Evolutionary conservation across 2,888 invertebrate species (phyloP).

Genomic region (Tuberolachnus salignus): DNA sequence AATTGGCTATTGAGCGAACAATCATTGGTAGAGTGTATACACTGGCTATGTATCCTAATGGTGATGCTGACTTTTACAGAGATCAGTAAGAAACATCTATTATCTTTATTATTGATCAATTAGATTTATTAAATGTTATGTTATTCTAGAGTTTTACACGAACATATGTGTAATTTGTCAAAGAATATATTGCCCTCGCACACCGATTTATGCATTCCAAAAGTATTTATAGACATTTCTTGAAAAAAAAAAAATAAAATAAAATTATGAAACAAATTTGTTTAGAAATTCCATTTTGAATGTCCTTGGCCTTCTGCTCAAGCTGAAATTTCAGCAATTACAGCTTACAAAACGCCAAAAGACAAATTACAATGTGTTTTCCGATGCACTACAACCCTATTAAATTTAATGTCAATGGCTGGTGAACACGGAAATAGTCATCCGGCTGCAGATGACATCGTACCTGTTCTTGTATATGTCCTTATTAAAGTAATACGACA

Average conservation of each 20-base stretch:
- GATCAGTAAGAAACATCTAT: slow-evolving; percentile 74
- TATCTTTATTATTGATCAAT: slow-evolving; percentile 6
- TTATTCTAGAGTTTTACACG: slow-evolving; percentile 75
- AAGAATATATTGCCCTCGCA: slow-evolving; percentile 78
- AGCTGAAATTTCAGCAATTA: slow-evolving; percentile 83
- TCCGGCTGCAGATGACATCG: slow-evolving; percentile 92
- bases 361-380: slow-evolving; percentile 85
- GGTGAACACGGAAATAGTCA: slow-evolving; percentile 70
- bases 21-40: slow-evolving; percentile 90
- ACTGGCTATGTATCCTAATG: slow-evolving; percentile 94
- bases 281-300: slow-evolving; percentile 78
- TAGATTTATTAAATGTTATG: slow-evolving; percentile 45
- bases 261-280: slow-evolving; percentile 10
- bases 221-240: slow-evolving; percentile 62
- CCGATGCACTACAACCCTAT: slow-evolving; percentile 89
- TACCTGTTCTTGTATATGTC: slow-evolving; percentile 95
- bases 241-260: not conserved
- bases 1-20: slow-evolving; percentile 85
- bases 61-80: slow-evolving; percentile 89
- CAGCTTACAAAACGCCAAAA: slow-evolving; percentile 87
- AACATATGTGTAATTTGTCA: slow-evolving; percentile 85
- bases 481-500: slow-evolving; percentile 78
- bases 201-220: slow-evolving; percentile 80
- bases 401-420: slow-evolving; percentile 88
- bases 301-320: slow-evolving; percentile 97